Percentiles rank a stretch among this genome's conserved stretches.
These are phyloP conservation scores for Dicyrtoma fusca DNA, from an alignment of 2,888 invertebrate species.

Conservation along the genomic window DNA sequence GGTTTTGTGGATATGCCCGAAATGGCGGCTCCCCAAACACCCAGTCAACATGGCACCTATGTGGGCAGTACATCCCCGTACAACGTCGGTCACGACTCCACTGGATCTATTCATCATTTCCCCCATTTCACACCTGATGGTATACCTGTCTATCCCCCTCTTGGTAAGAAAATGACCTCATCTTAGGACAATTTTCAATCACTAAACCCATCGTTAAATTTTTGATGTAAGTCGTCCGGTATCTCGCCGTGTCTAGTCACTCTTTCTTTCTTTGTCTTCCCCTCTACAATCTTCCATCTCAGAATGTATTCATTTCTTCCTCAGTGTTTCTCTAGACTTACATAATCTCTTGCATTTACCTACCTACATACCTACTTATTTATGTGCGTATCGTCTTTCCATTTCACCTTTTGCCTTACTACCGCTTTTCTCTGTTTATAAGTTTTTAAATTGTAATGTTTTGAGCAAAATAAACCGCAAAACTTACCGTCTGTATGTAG, in stretches of 20 bases:
- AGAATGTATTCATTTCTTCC: too few relatives aligned
- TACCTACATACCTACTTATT: too few relatives aligned
- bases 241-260: conserved; percentile 7
- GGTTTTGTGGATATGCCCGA: conserved; percentile 64
- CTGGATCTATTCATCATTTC: conserved; percentile 58
- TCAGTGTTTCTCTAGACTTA: too few relatives aligned
- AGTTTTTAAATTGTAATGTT: too few relatives aligned
- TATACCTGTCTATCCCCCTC: conserved; percentile 80
- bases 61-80: conserved; percentile 74
- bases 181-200: conserved; percentile 35
- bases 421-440: too few relatives aligned
- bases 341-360: too few relatives aligned
- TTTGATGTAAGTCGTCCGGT: conserved; percentile 24
- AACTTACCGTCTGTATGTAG: too few relatives aligned
- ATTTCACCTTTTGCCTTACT: too few relatives aligned
- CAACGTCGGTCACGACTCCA: conserved; percentile 66
- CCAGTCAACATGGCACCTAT: conserved; percentile 83
- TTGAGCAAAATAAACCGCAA: too few relatives aligned
- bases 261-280: conserved; percentile 2
- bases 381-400: too few relatives aligned
- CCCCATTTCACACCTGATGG: conserved; percentile 64
- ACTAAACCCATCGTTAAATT: conserved; percentile 27
- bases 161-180: conserved; percentile 65
- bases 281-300: not conserved
- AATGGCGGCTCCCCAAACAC: conserved; percentile 63